A percentile compares a stretch with the other conserved stretches of the same genome.
Conservation (phyloP, 2,888 invertebrate genomes). For the Pyrrhia umbra region DNA sequence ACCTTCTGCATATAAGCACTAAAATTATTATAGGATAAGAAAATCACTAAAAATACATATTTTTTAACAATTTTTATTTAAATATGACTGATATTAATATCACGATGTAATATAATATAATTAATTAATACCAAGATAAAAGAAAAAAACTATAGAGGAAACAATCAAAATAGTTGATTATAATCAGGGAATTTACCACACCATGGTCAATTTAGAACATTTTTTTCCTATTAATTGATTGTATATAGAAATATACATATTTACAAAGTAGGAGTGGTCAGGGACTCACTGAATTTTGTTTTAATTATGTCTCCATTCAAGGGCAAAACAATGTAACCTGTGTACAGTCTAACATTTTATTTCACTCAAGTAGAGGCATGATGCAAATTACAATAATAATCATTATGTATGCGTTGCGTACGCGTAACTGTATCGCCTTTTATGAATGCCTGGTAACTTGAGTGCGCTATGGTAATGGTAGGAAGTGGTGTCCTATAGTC, state of each 20-base stretch:
- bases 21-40: no score
- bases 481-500: constrained; percentile 72
- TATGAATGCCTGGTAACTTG: constrained; percentile 71
- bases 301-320: constrained; percentile 45
- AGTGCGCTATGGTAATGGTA: constrained; percentile 61
- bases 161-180: not conserved
- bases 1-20: no score
- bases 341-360: constrained; percentile 49
- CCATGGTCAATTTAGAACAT: not conserved
- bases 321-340: constrained; percentile 47
- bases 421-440: constrained; percentile 83
- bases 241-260: no score
- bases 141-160: not conserved
- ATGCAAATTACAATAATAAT: constrained; percentile 78
- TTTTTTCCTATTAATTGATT: not conserved
- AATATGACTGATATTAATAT: no score
- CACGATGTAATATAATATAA: no score
- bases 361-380: constrained; percentile 51
- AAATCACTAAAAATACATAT: no score
- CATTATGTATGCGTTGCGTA: constrained; percentile 81
- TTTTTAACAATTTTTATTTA: no score
- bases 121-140: no score
- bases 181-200: not conserved
- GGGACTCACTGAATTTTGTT: constrained; percentile 36
- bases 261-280: constrained; percentile 32